Evolutionary conservation across 2,113 vertebrate genomes (phyloP), one percentile per base, ranked within the genome.

Genomic region (Microtus richardsoni): DNA sequence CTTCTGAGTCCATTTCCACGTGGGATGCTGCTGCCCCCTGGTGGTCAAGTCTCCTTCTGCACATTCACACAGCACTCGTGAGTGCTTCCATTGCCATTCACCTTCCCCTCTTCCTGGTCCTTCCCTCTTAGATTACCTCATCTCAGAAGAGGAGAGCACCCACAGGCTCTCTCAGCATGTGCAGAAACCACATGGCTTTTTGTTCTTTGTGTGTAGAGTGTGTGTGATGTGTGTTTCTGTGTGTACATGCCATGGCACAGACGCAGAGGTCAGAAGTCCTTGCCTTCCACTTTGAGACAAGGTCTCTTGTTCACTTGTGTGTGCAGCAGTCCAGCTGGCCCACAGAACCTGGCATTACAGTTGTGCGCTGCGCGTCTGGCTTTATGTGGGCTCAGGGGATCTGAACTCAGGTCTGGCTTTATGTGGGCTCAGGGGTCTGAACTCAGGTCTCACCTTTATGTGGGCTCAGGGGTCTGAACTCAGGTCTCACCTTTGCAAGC

Each of bases 1-100:
- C 8, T 0, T 8, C 54, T 3, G 7, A 2, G 54, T 64, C 36
- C 7, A 3, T 22, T 36, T 68, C 30, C 54, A 52, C 7, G 12
- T 47, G 24, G 28, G 84, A 21, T 36, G 87, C 91, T 90, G 84
- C 94, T 93, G 96, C 97, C 95, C 95, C 80, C 96, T 97, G 85
- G 80, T 88, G 96, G 94, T 85, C 5, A 19, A 26, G 62, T 21
- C 54, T 62, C 41, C 7, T 26, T 22, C 41, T 77, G n/a, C 47
- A 4, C 44, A 11, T 3, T n/a, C 73, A 24, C 19, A 68, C 22
- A 22, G 21, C 4, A 21, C 47, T 54, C 4, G 62, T 47, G 28
- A 82, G 60, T 41, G 64, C 93, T 89, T 36, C 64, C 33, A 7
- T 3, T 47, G 28, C 19, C 4, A 10, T 41, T 66, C 87, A 66